phyloP scores from a whole-genome alignment of 1,140 invertebrate genomes.

The Tetramorium alpestre region DNA sequence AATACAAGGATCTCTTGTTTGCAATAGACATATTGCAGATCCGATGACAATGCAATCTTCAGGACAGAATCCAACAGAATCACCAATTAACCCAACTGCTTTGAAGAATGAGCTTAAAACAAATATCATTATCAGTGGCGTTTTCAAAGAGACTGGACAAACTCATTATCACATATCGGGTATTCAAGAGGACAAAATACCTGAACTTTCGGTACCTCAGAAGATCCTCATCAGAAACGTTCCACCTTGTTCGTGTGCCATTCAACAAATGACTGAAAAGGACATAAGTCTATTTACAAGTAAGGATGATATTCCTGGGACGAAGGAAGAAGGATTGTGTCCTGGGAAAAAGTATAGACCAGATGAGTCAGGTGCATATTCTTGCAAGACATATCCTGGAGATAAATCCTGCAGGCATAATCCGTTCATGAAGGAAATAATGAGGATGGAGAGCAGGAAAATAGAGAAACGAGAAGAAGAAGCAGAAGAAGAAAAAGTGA shows the following conservation, averaged over 20 bases:
- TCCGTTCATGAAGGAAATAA: conserved; percentile 64
- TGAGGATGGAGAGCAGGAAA: conserved; percentile 29
- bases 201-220: conserved; percentile 31
- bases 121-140: conserved; percentile 71
- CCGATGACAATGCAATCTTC: conserved; percentile 76
- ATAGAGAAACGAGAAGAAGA: conserved; percentile 38
- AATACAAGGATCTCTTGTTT: conserved; percentile 8
- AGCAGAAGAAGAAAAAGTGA: background rate
- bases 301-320: conserved; percentile 66
- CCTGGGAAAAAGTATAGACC: conserved; percentile 74
- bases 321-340: conserved; percentile 68
- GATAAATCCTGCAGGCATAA: conserved; percentile 70
- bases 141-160: conserved; percentile 66
- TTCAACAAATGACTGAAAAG: conserved; percentile 65
- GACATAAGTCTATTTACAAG: conserved; percentile 8
- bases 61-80: conserved; percentile 65
- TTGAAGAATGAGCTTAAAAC: conserved; percentile 71
- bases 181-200: conserved; percentile 63
- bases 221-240: conserved; percentile 65
- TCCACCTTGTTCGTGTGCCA: conserved; percentile 75
- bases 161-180: conserved; percentile 68
- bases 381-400: conserved; percentile 68
- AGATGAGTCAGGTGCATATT: conserved; percentile 46
- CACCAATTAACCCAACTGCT: conserved; percentile 60
- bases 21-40: conserved; percentile 68